phyloP scores from a whole-genome alignment of 2,113 vertebrate genomes.

The Gavialis gangeticus region DNA sequence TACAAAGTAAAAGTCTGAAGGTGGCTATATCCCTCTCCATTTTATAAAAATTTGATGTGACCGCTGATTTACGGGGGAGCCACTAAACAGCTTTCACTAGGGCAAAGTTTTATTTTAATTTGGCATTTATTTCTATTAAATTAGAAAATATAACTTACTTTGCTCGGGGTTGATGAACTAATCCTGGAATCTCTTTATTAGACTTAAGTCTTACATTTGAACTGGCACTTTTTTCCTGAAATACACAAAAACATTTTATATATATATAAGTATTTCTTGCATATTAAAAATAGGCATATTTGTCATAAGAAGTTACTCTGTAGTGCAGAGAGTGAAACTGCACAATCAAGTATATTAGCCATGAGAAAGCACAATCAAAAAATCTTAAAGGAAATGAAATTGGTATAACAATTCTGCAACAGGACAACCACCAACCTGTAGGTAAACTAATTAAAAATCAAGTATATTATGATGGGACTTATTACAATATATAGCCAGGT shows the following conservation, averaged over 20 bases:
- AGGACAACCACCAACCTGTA: accelerated
- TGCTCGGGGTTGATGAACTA: conserved; percentile 85
- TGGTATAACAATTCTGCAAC: not conserved
- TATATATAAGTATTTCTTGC: not conserved
- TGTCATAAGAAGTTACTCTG: not conserved
- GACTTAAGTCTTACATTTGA: conserved; percentile 82
- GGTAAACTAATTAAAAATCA: not conserved
- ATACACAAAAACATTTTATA: conserved; percentile 54
- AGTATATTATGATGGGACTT: accelerated
- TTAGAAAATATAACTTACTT: conserved; percentile 79
- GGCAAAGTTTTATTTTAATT: not conserved
- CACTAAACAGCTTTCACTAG: not conserved
- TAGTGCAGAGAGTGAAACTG: not conserved
- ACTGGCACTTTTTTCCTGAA: conserved; percentile 88
- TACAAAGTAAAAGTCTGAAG: not conserved
- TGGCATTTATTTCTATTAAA: not conserved
- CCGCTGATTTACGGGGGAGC: not conserved
- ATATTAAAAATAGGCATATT: not conserved
- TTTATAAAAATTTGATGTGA: not conserved
- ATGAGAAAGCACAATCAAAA: not conserved
- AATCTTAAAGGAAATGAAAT: not conserved
- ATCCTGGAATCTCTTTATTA: conserved; percentile 84
- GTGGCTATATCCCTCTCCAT: not conserved
- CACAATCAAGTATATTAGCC: not conserved
- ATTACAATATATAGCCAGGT: not conserved